Conservation (phyloP, 2,113 vertebrate species). For the Carlito syrichta region DNA sequence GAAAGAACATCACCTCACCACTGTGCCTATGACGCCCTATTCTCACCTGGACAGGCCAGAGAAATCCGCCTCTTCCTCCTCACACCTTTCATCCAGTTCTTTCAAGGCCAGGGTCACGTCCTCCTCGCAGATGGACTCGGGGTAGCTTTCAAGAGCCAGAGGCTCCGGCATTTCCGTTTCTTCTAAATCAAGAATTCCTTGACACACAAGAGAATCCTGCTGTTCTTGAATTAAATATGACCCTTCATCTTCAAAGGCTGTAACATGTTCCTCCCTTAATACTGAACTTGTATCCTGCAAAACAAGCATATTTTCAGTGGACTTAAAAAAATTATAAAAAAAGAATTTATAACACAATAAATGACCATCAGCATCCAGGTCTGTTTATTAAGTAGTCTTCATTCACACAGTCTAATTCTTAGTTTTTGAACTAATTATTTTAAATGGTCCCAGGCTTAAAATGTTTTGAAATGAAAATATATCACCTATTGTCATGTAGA, state of each 20-base stretch:
- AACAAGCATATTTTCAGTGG: conserved; percentile 39
- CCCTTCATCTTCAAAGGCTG: conserved; percentile 91
- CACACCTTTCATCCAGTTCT: conserved; percentile 96
- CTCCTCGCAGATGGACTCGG: conserved; percentile 93
- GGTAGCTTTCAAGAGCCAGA: conserved; percentile 86
- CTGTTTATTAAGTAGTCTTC: neutral
- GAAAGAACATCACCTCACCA: accelerated
- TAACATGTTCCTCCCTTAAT: conserved; percentile 92
- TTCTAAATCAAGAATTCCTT: conserved; percentile 88
- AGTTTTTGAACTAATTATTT: neutral
- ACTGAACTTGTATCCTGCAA: conserved; percentile 86
- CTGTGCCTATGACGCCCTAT: accelerated
- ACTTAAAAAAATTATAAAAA: neutral
- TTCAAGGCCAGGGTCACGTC: conserved; percentile 96
- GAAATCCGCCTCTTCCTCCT: conserved; percentile 95
- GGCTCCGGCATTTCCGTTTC: conserved; percentile 86
- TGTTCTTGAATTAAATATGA: conserved; percentile 86
- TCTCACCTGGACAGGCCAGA: conserved; percentile 93
- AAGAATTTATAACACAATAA: neutral
- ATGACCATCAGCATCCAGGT: neutral
- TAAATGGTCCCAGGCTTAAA: neutral
- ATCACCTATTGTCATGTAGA: neutral
- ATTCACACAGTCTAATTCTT: neutral
- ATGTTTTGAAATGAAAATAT: neutral
- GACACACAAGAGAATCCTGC: conserved; percentile 86